Percentiles rank a stretch among this genome's conserved stretches.
Evolutionary conservation across 2,888 invertebrate genomes (phyloP).

Genomic region (Steinernema hermaphroditum): DNA sequence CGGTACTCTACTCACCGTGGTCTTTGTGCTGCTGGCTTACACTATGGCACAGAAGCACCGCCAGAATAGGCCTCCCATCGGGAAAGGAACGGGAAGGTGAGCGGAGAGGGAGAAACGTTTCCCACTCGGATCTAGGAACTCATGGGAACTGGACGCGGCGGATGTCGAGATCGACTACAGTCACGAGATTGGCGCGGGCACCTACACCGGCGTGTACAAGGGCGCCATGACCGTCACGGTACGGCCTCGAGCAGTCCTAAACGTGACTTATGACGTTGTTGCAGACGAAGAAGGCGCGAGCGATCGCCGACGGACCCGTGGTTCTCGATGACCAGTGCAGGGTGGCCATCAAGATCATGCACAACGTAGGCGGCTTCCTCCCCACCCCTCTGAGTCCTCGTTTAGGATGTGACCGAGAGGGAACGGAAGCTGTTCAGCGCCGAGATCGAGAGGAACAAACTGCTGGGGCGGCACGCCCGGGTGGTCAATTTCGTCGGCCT

Average conservation of each 20-base stretch:
- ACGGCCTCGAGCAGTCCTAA: background rate
- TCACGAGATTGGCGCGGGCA: constrained; percentile 29
- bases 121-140: constrained; percentile 28
- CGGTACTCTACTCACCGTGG: constrained; percentile 28
- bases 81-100: background rate
- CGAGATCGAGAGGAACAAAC: constrained; percentile 33
- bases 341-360: constrained; percentile 32
- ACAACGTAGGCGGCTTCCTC: constrained; percentile 22
- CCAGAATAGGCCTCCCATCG: constrained; percentile 30
- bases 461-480: constrained; percentile 28
- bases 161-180: constrained; percentile 30
- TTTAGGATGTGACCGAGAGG: constrained; percentile 28
- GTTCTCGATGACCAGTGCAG: constrained; percentile 32
- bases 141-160: constrained; percentile 33
- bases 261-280: background rate
- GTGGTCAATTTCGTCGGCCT: constrained; percentile 34
- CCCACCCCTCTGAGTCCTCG: no score
- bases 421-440: constrained; percentile 28
- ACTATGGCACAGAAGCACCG: constrained; percentile 31
- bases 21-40: constrained; percentile 31
- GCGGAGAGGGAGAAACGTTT: background rate
- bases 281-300: constrained; percentile 32
- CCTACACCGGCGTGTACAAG: constrained; percentile 30
- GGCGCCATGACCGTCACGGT: background rate
- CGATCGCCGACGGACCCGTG: constrained; percentile 34